These are phyloP conservation scores for Drosophila paulistorum DNA, from an alignment of 1,140 invertebrate genomes.

Conservation along the genomic window DNA sequence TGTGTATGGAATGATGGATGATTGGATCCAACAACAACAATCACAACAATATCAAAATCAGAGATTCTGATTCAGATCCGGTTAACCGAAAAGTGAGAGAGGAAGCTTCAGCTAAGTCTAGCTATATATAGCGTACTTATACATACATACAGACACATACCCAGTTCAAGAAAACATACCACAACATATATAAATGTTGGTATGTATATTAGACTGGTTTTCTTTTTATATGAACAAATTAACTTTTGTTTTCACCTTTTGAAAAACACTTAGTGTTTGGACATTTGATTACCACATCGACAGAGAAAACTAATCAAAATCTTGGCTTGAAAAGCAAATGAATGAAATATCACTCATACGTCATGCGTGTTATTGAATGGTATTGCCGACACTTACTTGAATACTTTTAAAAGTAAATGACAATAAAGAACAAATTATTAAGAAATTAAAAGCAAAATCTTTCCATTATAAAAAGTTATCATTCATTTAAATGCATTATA, in stretches of 20 bases:
- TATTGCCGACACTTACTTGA: background rate
- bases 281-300: conserved; percentile 1
- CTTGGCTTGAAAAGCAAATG: background rate
- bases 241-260: background rate
- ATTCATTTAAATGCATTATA: too few relatives aligned
- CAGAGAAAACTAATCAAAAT: background rate
- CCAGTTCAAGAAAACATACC: conserved; percentile 53
- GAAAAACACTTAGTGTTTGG: background rate
- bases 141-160: conserved; percentile 18
- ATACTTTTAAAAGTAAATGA: too few relatives aligned
- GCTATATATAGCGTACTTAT: conserved; percentile 23
- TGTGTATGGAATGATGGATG: conserved; percentile 58
- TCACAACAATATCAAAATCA: conserved; percentile 43
- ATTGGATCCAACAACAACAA: conserved; percentile 47
- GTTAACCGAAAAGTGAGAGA: conserved; percentile 64
- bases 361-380: too few relatives aligned
- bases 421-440: too few relatives aligned
- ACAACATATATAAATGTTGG: conserved; percentile 27
- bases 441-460: too few relatives aligned
- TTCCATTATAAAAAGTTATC: too few relatives aligned
- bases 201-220: conserved; percentile 11
- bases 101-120: conserved; percentile 62
- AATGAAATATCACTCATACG: background rate
- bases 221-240: background rate
- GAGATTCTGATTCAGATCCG: conserved; percentile 71